Evolutionary conservation across 2,888 invertebrate genomes (phyloP).

Genomic region (Drosophila formosana): DNA sequence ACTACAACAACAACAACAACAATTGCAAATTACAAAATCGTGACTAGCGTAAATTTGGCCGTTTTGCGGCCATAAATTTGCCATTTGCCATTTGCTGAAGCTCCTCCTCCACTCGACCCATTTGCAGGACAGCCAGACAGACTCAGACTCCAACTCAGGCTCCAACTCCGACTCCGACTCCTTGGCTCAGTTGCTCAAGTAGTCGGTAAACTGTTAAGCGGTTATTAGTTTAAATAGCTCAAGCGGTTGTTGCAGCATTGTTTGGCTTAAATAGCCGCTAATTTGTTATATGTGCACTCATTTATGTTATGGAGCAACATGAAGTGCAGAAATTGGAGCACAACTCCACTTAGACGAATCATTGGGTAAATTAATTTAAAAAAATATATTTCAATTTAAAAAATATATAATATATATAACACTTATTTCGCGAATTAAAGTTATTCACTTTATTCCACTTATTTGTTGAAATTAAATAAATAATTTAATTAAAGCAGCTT

Average conservation of each 20-base stretch:
- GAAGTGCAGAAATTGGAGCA: no score
- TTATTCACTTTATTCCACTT: no score
- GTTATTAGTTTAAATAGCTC: constrained; percentile 73
- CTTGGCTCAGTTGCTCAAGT: constrained; percentile 24
- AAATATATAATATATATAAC: no score
- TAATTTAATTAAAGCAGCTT: no score
- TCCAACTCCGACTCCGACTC: background rate
- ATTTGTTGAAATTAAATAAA: no score
- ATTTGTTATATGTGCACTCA: constrained; percentile 43
- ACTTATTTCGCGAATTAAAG: no score
- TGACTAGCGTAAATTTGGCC: constrained; percentile 78
- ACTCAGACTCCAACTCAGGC: background rate
- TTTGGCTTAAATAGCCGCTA: constrained; percentile 51
- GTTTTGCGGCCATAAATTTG: constrained; percentile 65
- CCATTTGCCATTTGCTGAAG: constrained; percentile 51
- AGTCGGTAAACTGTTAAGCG: constrained; percentile 52
- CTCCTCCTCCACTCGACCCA: constrained; percentile 25
- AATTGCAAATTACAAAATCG: constrained; percentile 80
- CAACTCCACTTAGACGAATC: no score
- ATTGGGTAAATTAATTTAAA: no score
- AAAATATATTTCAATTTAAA: no score
- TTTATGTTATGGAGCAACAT: background rate
- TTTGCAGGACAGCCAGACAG: constrained; percentile 29
- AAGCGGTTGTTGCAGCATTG: constrained; percentile 7
- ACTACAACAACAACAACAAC: constrained; percentile 38